Percentiles rank a stretch among this genome's conserved stretches.
Evolutionary conservation across 1,140 invertebrate species (phyloP).

Genomic region (Wasmannia auropunctata): DNA sequence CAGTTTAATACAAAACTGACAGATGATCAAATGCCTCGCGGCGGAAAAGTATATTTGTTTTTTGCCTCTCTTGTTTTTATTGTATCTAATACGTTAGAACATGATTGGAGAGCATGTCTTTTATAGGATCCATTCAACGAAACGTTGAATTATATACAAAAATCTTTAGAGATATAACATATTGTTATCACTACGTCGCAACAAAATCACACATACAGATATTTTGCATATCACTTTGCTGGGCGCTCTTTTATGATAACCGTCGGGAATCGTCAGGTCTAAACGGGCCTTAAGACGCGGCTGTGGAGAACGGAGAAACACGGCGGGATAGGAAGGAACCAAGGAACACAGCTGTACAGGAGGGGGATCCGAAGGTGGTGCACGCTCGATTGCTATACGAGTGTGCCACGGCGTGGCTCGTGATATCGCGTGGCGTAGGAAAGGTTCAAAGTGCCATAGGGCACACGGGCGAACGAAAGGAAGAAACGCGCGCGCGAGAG

Average conservation of each 20-base stretch:
- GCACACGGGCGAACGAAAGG: constrained; percentile 31
- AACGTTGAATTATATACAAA: not conserved
- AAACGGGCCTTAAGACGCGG: constrained; percentile 32
- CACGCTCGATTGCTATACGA: constrained; percentile 48
- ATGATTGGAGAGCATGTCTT: not conserved
- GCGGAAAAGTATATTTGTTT: not conserved
- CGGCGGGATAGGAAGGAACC: not conserved
- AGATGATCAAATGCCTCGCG: not conserved
- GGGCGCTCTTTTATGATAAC: not conserved
- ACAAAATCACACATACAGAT: not conserved
- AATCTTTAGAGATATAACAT: not conserved
- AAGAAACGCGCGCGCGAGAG: constrained; percentile 24
- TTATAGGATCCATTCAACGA: not conserved
- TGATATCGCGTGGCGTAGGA: constrained; percentile 52
- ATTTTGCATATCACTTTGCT: not conserved
- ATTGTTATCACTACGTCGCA: not conserved
- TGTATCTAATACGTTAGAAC: not conserved
- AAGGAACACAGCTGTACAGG: not conserved
- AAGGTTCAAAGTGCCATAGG: constrained; percentile 54
- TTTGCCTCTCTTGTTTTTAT: not conserved
- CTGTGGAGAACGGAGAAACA: not conserved
- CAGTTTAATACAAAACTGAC: not conserved
- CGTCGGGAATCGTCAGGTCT: constrained; percentile 32
- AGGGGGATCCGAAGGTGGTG: constrained; percentile 33
- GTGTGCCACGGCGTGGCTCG: constrained; percentile 19